These are phyloP conservation scores for Sisyra terminalis DNA, from an alignment of 2,888 invertebrate genomes.

Conservation along the genomic window DNA sequence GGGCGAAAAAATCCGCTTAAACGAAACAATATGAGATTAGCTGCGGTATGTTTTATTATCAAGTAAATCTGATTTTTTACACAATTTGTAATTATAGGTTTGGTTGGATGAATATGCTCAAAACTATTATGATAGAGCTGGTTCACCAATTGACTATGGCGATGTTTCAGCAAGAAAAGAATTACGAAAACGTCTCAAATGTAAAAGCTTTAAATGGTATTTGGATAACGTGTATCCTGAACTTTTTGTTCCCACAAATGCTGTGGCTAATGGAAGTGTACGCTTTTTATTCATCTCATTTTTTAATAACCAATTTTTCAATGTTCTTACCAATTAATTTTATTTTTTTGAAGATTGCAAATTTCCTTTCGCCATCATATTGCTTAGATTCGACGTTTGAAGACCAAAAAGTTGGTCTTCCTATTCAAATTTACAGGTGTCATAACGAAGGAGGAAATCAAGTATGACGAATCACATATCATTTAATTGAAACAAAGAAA, in stretches of 20 bases:
- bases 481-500: too few species aligned
- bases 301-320: too few species aligned
- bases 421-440: too few species aligned
- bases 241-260: constrained; percentile 94
- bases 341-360: too few species aligned
- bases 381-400: too few species aligned
- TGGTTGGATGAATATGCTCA: constrained; percentile 96
- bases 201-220: constrained; percentile 98
- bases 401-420: too few species aligned
- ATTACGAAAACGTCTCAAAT: constrained; percentile 69
- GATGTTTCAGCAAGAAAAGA: constrained; percentile 71
- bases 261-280: constrained; percentile 97
- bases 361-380: too few species aligned
- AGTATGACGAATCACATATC: too few species aligned
- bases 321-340: too few species aligned
- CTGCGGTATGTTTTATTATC: constrained; percentile 39
- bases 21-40: constrained; percentile 90
- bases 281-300: constrained; percentile 22
- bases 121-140: constrained; percentile 97
- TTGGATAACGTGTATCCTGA: constrained; percentile 96
- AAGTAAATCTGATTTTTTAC: neutral
- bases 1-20: constrained; percentile 93
- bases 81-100: constrained; percentile 33
- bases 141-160: constrained; percentile 92
- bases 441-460: too few species aligned